A percentile compares a stretch with the other conserved stretches of the same genome.
Evolutionary conservation across 2,797 vertebrate genomes (phyloP).

Genomic region (Rhynchotus rufescens): DNA sequence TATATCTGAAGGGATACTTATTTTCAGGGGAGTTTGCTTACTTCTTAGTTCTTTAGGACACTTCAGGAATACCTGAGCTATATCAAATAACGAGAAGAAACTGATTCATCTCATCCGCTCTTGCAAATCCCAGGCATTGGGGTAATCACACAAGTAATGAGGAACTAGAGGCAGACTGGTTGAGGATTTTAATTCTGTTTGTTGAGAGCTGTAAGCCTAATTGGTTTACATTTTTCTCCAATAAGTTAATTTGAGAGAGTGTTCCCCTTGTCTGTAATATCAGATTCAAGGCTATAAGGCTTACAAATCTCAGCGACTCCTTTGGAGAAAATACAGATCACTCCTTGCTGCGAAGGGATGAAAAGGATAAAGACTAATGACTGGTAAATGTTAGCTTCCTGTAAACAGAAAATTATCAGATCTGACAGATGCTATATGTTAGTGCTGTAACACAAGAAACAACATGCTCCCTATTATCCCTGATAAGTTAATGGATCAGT

Average conservation of each 20-base stretch:
- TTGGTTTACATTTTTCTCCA: constrained; percentile 71
- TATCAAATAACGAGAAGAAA: constrained; percentile 52
- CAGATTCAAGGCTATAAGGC: constrained; percentile 6
- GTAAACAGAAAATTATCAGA: constrained; percentile 58
- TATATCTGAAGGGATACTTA: background rate
- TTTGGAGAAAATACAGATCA: constrained; percentile 58
- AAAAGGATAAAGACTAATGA: constrained; percentile 57
- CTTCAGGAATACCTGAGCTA: background rate
- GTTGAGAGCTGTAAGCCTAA: constrained; percentile 69
- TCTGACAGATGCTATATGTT: constrained; percentile 57
- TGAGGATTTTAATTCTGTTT: constrained; percentile 72
- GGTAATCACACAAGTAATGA: constrained; percentile 60
- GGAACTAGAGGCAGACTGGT: constrained; percentile 46
- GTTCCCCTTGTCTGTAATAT: constrained; percentile 50
- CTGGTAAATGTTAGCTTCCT: constrained; percentile 62
- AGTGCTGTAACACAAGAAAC: constrained; percentile 10
- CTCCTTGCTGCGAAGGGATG: constrained; percentile 35
- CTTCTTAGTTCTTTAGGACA: background rate
- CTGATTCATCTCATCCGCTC: constrained; percentile 34
- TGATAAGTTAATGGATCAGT: constrained; percentile 33
- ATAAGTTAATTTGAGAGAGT: constrained; percentile 72
- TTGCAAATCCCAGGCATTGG: constrained; percentile 57
- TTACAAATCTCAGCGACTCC: constrained; percentile 48
- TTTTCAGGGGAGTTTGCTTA: background rate
- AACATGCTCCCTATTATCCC: constrained; percentile 30